Evolutionary conservation across 2,888 invertebrate genomes (phyloP).

Genomic region (Pollenia amentaria): DNA sequence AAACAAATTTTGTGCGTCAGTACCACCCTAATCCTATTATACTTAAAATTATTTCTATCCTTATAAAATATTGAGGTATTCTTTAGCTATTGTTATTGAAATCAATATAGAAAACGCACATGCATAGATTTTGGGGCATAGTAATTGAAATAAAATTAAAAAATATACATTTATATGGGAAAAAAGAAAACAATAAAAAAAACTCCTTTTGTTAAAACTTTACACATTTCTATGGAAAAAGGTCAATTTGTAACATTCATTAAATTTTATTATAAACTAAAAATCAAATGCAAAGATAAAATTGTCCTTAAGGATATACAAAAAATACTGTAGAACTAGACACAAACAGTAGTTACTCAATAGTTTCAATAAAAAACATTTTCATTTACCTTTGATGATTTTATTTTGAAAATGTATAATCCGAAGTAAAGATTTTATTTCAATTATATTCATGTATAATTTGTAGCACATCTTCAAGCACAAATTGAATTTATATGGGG

Average conservation of each 20-base stretch:
- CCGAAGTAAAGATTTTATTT: constrained; percentile 2
- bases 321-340: not conserved
- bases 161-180: not conserved
- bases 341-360: constrained; percentile 39
- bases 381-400: not conserved
- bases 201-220: constrained; percentile 4
- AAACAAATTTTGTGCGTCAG: not conserved
- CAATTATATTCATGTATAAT: constrained; percentile 36
- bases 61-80: constrained; percentile 31
- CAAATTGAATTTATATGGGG: constrained; percentile 30
- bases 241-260: constrained; percentile 48
- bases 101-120: constrained; percentile 7
- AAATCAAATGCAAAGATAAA: constrained; percentile 52
- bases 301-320: constrained; percentile 44
- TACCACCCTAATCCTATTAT: constrained; percentile 1
- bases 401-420: not conserved
- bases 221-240: constrained; percentile 46
- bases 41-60: not conserved
- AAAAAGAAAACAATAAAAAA: not conserved
- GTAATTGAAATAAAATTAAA: constrained; percentile 50
- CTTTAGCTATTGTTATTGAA: constrained; percentile 34
- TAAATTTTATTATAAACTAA: constrained; percentile 3
- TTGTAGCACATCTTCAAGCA: constrained; percentile 11
- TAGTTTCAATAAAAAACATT: not conserved
- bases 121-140: constrained; percentile 2